Base-by-base conservation (phyloP, 2,113 vertebrate genomes). In the Lampris incognitus region DNA sequence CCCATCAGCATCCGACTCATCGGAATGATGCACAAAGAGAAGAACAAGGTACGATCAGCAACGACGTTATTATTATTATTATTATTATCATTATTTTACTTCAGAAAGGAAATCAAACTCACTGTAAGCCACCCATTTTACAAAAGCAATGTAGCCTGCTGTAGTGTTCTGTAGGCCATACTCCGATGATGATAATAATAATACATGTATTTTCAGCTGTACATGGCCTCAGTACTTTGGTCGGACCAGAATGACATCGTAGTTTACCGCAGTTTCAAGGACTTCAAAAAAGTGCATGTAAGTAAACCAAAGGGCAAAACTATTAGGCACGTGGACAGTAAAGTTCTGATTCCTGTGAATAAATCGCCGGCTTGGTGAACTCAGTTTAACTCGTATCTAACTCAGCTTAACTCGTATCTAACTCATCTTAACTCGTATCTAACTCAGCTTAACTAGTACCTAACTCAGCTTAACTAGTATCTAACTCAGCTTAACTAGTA, bases 271-370 rank as follows among this genome's bases (percentile, higher is more conserved):
- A 94, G 90, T 0, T 94, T 96, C 44, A 51, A 81, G 2, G 96
- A 98, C 4, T 99, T 97, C 79, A 94, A 89, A 69, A 92, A 70
- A 69, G 84, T 99, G 68, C 96, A 98, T 0, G 97, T 98, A 85
- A 95, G 96, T 92, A 56, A 46, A 5, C 63, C 37, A 38, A 52
- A 2, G 4, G 44, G 4, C 44, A 46, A 46, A 46, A 46, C 24
- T 24, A 24, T 24, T 24, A 24, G 24, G 24, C 24, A 24, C 24
- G 24, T 24, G 24, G 24, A 24, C 24, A 24, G 24, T 24, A 24
- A 24, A 24, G 24, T 24, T 24, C 24, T 24, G 24, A 24, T 24
- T 24, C 24, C 24, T 24, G 24, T 24, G 24, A 24, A 24, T 24
- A 24, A 24, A 24, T 24, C 24, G 24, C 24, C 24, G 24, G 24